phyloP scores from a whole-genome alignment of 2,797 vertebrate species.

The Hypotaenidia philippensis region DNA sequence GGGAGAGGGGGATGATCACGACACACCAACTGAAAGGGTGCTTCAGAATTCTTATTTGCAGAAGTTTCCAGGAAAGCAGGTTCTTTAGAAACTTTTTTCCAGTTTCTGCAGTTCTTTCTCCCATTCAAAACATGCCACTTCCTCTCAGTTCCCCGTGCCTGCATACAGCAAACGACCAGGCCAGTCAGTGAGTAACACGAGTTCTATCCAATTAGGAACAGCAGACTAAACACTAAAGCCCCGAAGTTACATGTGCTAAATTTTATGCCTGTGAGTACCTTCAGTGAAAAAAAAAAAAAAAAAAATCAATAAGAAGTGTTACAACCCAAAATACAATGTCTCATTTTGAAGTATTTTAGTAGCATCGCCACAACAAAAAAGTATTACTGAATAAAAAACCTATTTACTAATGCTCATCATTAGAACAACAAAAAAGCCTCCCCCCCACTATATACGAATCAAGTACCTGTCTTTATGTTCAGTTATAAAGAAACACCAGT shows the following conservation, averaged over 20 bases:
- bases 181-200: background rate
- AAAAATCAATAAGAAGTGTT: background rate
- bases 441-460: background rate
- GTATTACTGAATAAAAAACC: background rate
- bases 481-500: background rate
- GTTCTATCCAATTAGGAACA: fast-evolving
- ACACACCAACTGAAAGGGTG: background rate
- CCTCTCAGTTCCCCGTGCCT: fast-evolving
- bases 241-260: background rate
- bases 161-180: background rate
- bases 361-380: background rate
- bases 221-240: background rate
- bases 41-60: background rate
- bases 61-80: background rate
- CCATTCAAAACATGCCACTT: background rate
- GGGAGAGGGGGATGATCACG: too few relatives aligned
- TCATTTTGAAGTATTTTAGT: background rate
- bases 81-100: background rate
- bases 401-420: background rate
- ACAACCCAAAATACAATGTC: background rate
- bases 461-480: background rate
- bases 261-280: background rate
- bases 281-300: background rate
- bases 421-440: background rate
- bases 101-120: background rate